Base-by-base conservation (phyloP, 2,113 vertebrate genomes). In the Choloepus hoffmanni region DNA sequence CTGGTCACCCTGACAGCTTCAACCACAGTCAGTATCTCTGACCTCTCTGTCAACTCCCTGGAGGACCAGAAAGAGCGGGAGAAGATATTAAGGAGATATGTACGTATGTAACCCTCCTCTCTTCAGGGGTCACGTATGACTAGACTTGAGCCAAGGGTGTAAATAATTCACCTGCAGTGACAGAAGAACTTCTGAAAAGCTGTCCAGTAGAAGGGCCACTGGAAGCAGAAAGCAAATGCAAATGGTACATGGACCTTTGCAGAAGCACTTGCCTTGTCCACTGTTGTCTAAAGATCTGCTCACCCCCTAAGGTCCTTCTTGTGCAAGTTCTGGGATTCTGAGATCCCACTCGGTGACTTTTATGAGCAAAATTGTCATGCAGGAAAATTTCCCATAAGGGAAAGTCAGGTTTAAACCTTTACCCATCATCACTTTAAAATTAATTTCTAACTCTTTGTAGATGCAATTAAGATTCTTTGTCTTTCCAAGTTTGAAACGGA, bases 1-100 rank as follows among this genome's bases (percentile, higher is more conserved):
- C 98, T 99, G 98, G 99, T 99, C 97, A 99, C 99, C 60, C 99
- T 99, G 96, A 99, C 99, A 5, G 99, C 99, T n/a, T 99, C 99
- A 0, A 98, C 99, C 10, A 98, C 99, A 0, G 99, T 99, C 96
- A 99, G 99, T 53, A 99, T 99, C 98, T 99, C 99, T 53, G 99
- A 99, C 97, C 98, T 99, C 97, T 99, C 99, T 0, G 45, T 99
- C 98, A 99, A 98, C 98, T 98, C 99, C 93, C 96, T 99, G 98
- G 99, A 99, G 92, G 99, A 99, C 98, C 98, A 98, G 2, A 98
- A 99, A 10, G 99, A 99, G 98, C 98, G 99, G 91, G 99, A 98
- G 95, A 98, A 99, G 96, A 99, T 99, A 97, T 97, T 98, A 73
- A 99, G 98, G 97, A 99, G 99, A 99, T 99, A 99, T 97, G 99